Percentiles rank a stretch among this genome's conserved stretches.
Conservation (phyloP, 2,888 invertebrate genomes). For the Stictocephala bisonia region DNA sequence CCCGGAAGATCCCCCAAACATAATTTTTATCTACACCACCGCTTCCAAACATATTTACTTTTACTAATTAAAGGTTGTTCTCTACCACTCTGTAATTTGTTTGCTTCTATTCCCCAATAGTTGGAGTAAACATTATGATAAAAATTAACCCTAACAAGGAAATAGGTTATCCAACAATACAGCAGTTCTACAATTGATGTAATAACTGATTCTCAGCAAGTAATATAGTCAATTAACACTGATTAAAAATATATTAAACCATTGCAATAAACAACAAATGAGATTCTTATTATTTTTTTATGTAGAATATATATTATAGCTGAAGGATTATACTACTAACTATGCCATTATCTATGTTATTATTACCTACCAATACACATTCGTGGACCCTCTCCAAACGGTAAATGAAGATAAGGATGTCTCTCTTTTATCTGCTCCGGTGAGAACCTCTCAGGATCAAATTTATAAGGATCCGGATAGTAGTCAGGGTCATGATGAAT, state of each 20-base stretch:
- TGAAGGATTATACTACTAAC: background rate
- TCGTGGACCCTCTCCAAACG: slow-evolving; percentile 54
- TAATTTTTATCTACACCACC: no score
- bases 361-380: slow-evolving; percentile 49
- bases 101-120: no score
- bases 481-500: slow-evolving; percentile 50
- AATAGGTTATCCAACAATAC: no score
- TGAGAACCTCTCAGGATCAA: slow-evolving; percentile 49
- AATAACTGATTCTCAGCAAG: background rate
- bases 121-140: no score
- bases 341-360: no score
- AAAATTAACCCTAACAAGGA: no score
- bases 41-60: no score
- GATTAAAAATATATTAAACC: background rate
- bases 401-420: slow-evolving; percentile 61
- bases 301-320: background rate
- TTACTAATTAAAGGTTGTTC: no score
- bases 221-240: background rate
- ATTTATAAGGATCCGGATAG: slow-evolving; percentile 49
- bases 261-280: background rate
- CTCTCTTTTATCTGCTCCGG: slow-evolving; percentile 21
- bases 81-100: no score
- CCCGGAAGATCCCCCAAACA: no score
- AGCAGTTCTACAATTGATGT: no score
- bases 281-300: no score